Evolutionary conservation across 53 echinoderm and acorn worm species (phyloP).

Genomic region (Astropecten irregularis): DNA sequence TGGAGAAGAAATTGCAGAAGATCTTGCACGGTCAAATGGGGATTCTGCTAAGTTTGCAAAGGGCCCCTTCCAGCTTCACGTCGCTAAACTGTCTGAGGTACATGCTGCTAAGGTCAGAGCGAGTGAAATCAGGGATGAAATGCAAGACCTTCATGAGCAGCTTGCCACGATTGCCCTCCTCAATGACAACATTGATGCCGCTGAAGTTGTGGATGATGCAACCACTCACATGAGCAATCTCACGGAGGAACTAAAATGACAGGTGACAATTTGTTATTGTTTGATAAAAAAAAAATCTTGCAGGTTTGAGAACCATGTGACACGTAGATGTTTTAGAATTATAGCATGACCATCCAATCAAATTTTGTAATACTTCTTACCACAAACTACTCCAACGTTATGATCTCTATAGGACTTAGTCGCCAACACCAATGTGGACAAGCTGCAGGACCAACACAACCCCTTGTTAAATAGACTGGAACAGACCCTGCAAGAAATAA

Average conservation of each 20-base stretch:
- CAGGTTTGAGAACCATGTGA: neutral
- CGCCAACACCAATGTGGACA: neutral
- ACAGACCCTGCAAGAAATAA: neutral
- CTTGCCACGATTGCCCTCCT: neutral
- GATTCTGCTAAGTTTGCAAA: neutral
- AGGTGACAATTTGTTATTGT: neutral
- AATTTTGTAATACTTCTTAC: neutral
- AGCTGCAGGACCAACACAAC: neutral
- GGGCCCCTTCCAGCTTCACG: neutral
- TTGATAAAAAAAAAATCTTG: neutral
- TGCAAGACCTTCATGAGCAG: neutral
- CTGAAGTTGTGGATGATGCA: neutral
- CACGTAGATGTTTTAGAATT: neutral
- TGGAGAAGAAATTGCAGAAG: neutral
- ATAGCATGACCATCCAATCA: too few species aligned
- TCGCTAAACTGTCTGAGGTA: neutral
- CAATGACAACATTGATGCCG: slow-evolving; percentile 3
- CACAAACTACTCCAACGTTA: neutral
- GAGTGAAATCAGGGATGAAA: neutral
- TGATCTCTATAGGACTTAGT: neutral
- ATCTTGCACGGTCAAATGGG: neutral
- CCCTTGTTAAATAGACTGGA: slow-evolving; percentile 5
- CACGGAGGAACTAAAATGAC: neutral
- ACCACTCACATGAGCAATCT: neutral
- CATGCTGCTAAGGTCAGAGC: neutral